These are phyloP conservation scores for Agrochola lota DNA, from an alignment of 2,888 invertebrate species.

Conservation along the genomic window DNA sequence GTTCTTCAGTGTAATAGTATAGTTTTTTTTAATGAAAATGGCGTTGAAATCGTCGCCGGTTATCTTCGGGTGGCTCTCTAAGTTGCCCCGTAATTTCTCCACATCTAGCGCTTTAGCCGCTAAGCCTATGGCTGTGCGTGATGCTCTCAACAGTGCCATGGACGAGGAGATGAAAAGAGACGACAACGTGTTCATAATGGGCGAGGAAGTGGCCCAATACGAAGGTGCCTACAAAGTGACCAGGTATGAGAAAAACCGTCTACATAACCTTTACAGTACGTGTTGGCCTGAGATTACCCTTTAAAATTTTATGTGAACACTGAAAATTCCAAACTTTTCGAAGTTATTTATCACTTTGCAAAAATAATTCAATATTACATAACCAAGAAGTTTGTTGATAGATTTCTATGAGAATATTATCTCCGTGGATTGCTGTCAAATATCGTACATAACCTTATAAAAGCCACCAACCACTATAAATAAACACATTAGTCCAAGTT, in stretches of 20 bases:
- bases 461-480: not conserved
- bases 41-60: constrained; percentile 88
- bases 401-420: constrained; percentile 61
- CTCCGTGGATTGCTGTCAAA: constrained; percentile 10
- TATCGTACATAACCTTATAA: not conserved
- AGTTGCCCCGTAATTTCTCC: constrained; percentile 84
- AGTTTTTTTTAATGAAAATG: constrained; percentile 79
- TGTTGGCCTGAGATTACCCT: not conserved
- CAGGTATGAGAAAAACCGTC: constrained; percentile 75
- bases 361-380: constrained; percentile 76
- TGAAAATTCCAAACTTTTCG: not conserved
- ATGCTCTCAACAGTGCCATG: constrained; percentile 98
- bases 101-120: constrained; percentile 81
- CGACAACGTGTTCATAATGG: constrained; percentile 96
- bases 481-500: not conserved
- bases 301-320: no score
- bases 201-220: constrained; percentile 99
- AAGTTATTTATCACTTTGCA: not conserved
- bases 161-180: constrained; percentile 99
- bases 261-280: constrained; percentile 59
- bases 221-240: constrained; percentile 99
- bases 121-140: constrained; percentile 97
- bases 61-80: constrained; percentile 77
- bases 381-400: constrained; percentile 80
- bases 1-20: constrained; percentile 65